These are phyloP conservation scores for Neogobius melanostomus DNA, from an alignment of 2,113 vertebrate genomes.

Conservation along the genomic window DNA sequence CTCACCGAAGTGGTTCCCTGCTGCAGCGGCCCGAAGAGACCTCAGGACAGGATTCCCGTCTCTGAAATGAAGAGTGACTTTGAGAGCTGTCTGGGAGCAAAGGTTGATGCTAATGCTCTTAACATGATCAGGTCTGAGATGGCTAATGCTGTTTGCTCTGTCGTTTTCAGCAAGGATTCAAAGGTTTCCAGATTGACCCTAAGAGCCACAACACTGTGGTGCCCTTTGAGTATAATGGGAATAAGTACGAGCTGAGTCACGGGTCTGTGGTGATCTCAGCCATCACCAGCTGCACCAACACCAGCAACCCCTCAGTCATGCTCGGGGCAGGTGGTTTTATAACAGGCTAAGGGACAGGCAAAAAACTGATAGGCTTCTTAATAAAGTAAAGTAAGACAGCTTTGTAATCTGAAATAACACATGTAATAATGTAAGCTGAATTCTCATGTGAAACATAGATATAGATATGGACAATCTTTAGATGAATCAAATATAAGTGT, in stretches of 20 bases:
- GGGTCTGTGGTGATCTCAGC: constrained; percentile 97
- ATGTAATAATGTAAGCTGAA: no score
- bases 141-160: background rate
- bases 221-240: constrained; percentile 81
- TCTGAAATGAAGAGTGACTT: constrained; percentile 94
- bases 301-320: constrained; percentile 98
- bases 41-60: constrained; percentile 90
- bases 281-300: constrained; percentile 99
- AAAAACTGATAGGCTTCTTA: no score
- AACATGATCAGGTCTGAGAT: background rate
- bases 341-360: no score
- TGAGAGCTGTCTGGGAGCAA: constrained; percentile 86
- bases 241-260: constrained; percentile 82
- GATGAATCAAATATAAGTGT: no score
- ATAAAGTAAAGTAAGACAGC: no score
- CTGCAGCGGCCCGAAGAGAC: constrained; percentile 96
- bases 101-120: constrained; percentile 70
- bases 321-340: constrained; percentile 85
- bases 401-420: no score
- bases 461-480: no score
- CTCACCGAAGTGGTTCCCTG: constrained; percentile 88
- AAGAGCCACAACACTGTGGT: constrained; percentile 70
- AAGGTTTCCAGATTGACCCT: constrained; percentile 88
- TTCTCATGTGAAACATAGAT: no score
- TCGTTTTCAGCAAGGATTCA: constrained; percentile 90